Conservation (phyloP, 2,888 invertebrate species). For the Spatulosminthurus flaviceps region DNA sequence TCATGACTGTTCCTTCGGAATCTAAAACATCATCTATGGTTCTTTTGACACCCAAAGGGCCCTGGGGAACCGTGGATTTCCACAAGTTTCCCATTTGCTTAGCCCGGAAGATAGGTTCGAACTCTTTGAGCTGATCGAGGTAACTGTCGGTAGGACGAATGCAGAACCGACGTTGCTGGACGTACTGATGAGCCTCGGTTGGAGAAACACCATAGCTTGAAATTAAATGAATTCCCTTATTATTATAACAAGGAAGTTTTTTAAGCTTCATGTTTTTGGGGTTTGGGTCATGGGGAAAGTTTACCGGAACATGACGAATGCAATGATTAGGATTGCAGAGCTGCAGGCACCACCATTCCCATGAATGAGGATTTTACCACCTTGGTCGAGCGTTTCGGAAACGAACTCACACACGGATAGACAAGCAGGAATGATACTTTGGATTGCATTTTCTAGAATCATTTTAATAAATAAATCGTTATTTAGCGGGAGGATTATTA, state of each 20-base stretch:
- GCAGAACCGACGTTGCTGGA: constrained; percentile 74
- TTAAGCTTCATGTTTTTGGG: too few relatives aligned
- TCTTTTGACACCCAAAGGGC: background rate
- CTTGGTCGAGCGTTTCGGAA: constrained; percentile 70
- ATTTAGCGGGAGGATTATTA: background rate
- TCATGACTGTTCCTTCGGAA: constrained; percentile 11
- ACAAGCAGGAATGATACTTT: constrained; percentile 67
- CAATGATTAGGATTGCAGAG: constrained; percentile 75
- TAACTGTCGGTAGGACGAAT: constrained; percentile 76
- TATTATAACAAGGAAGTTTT: too few relatives aligned
- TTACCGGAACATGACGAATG: constrained; percentile 65
- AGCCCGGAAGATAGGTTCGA: constrained; percentile 75
- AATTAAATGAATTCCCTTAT: constrained; percentile 63
- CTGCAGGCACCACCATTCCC: constrained; percentile 77
- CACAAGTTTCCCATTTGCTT: constrained; percentile 66
- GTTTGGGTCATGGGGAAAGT: too few relatives aligned
- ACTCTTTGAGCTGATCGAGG: constrained; percentile 73
- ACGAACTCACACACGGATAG: constrained; percentile 72
- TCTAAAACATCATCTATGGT: constrained; percentile 27
- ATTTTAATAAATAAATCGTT: background rate
- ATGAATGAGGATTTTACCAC: constrained; percentile 74
- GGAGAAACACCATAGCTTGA: constrained; percentile 67
- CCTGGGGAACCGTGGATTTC: background rate
- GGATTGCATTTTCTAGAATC: constrained; percentile 45
- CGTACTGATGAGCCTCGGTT: constrained; percentile 71